Conservation (phyloP, 2,888 invertebrate species). For the Tenthredo amoena region DNA sequence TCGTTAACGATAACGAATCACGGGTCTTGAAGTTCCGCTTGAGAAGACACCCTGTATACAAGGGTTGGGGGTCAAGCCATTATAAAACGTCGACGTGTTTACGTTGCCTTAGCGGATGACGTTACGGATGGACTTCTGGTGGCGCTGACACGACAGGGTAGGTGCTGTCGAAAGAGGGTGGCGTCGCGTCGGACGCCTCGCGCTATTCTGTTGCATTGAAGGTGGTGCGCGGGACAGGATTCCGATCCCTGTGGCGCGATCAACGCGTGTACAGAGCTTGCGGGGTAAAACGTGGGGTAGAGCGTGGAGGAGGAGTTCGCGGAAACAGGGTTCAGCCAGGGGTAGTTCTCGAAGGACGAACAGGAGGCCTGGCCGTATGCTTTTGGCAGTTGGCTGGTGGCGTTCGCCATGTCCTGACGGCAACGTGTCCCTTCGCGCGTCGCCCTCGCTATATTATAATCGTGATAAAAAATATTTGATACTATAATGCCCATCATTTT, state of each 20-base stretch:
- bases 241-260: conserved; percentile 8
- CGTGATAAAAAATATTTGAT: neutral
- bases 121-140: conserved; percentile 25
- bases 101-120: conserved; percentile 29
- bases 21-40: neutral
- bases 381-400: conserved; percentile 51
- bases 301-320: neutral
- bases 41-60: conserved; percentile 4
- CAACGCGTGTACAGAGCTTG: neutral
- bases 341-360: conserved; percentile 17
- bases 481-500: neutral
- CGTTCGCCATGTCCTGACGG: conserved; percentile 43
- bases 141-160: neutral
- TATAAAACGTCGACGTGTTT: conserved; percentile 31
- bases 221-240: conserved; percentile 25
- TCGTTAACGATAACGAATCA: neutral
- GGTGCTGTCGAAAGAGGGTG: conserved; percentile 28
- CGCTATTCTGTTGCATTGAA: conserved; percentile 19
- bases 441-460: neutral
- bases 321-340: conserved; percentile 44
- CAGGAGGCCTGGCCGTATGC: conserved; percentile 20
- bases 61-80: neutral
- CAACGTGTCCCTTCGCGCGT: conserved; percentile 17
- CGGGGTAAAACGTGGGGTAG: neutral
- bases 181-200: neutral